Evolutionary conservation across 2,888 invertebrate species (phyloP), one percentile per base, ranked within the genome.

Genomic region (Chrysolina oricalcia): DNA sequence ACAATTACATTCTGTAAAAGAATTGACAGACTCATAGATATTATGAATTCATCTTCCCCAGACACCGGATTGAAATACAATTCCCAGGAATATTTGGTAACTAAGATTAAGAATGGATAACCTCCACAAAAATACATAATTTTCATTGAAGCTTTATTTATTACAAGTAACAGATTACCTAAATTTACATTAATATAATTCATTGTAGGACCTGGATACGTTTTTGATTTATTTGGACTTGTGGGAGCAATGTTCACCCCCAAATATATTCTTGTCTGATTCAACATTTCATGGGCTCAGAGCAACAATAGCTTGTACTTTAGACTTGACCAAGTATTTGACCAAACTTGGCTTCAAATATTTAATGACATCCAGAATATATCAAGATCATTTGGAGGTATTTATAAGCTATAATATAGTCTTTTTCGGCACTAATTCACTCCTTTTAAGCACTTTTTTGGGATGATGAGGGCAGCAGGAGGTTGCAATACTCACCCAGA

Each of bases 221-320:
- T 35, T 63, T 40, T 23, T 63, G 27, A 35, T 27, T n/a, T 35
- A 63, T 63, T 17, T 63, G 27, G 63, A 63, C 6, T 15, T 63
- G 13, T 63, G 27, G 63, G 2, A 63, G 35, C 63, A 63, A 35
- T 23, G 63, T 63, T 35, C 63, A 13, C 63, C 35, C 6, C 3
- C 13, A 27, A 8, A 63, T 6, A 5, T 4, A 6, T 63, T 35
- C 13, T 8, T 63, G 17, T 63, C 63, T 13, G 40, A 63, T 35
- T 63, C 27, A 10, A 63, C 63, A 1, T 27, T 13, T 27, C 27
- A 27, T 9, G 63, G 63, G 11, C 13, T 63, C 5, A 63, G 40
- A 35, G 63, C 63, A 13, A 63, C 63, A 63, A 63, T 35, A 35
- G 4, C 35, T 10, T 63, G 63, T 40, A 27, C 35, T 0, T 8